Conservation (phyloP, 1,140 invertebrate species). For the Aphaenogaster floridana region DNA sequence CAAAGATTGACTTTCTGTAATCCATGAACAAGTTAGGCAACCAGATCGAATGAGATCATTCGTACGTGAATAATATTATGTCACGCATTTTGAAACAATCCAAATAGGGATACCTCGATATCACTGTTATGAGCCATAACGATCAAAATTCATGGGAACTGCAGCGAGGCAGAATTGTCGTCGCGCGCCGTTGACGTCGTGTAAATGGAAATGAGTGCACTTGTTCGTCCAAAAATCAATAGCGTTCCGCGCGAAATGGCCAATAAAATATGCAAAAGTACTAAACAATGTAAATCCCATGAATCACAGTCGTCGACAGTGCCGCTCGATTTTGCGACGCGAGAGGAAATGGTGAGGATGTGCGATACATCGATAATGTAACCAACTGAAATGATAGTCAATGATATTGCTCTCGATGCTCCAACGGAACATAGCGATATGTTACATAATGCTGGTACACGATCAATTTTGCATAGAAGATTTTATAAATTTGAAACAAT, state of each 20-base stretch:
- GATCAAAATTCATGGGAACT: conserved; percentile 65
- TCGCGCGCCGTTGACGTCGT: conserved; percentile 60
- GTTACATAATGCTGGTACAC: conserved; percentile 7
- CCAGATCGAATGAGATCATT: conserved; percentile 53
- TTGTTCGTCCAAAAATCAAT: conserved; percentile 65
- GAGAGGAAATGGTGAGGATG: conserved; percentile 59
- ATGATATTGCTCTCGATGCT: conserved; percentile 46
- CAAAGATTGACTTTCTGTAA: conserved; percentile 26
- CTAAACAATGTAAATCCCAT: conserved; percentile 66
- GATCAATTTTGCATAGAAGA: background rate
- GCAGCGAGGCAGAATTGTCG: conserved; percentile 60
- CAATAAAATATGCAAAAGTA: conserved; percentile 66
- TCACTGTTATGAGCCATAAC: conserved; percentile 62
- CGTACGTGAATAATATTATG: conserved; percentile 55
- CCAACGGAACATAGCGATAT: background rate
- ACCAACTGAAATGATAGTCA: conserved; percentile 55
- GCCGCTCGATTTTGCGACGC: conserved; percentile 55
- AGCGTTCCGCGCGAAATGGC: conserved; percentile 62
- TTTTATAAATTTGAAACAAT: conserved; percentile 16
- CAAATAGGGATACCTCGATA: conserved; percentile 60
- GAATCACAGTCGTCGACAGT: conserved; percentile 62
- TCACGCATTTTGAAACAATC: conserved; percentile 63
- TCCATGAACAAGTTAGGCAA: conserved; percentile 45
- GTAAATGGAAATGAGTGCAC: conserved; percentile 66
- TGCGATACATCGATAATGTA: conserved; percentile 61